Conservation (phyloP, 2,888 invertebrate species). For the Teinopalpus imperialis region DNA sequence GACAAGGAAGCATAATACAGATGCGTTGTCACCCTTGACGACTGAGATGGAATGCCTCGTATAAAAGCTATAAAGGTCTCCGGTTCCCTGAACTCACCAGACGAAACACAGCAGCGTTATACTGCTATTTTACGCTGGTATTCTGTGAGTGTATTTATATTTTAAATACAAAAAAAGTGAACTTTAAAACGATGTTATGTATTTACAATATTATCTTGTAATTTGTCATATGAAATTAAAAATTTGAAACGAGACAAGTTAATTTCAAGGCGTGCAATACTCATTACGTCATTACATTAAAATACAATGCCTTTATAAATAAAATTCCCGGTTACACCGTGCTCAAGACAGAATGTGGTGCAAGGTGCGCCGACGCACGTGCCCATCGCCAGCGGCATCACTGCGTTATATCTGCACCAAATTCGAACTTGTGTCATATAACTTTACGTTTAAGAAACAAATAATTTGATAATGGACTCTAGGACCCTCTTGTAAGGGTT, state of each 20-base stretch:
- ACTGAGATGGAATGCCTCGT: too few relatives aligned
- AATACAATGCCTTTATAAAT: conserved; percentile 46
- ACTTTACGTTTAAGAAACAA: conserved; percentile 60
- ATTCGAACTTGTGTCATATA: conserved; percentile 80
- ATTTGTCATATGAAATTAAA: conserved; percentile 12
- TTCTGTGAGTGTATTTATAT: too few relatives aligned
- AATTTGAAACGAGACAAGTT: conserved; percentile 13
- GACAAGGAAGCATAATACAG: too few relatives aligned
- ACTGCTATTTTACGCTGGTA: too few relatives aligned
- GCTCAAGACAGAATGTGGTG: conserved; percentile 55
- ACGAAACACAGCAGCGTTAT: too few relatives aligned
- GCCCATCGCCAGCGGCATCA: conserved; percentile 68
- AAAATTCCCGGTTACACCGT: conserved; percentile 58
- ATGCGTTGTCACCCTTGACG: too few relatives aligned
- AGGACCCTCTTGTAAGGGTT: conserved; percentile 64
- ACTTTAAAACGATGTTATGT: background rate
- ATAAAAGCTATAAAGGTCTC: too few relatives aligned
- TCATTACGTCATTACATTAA: conserved; percentile 29
- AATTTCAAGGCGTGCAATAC: conserved; percentile 28
- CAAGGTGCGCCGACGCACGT: conserved; percentile 80
- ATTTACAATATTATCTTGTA: background rate
- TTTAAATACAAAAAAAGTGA: background rate
- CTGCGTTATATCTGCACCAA: conserved; percentile 69
- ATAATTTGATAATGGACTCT: conserved; percentile 66
- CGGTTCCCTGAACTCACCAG: too few relatives aligned